Percentiles rank a stretch among this genome's conserved stretches.
Conservation (phyloP, 2,888 invertebrate species). For the Andrena bicolor region DNA sequence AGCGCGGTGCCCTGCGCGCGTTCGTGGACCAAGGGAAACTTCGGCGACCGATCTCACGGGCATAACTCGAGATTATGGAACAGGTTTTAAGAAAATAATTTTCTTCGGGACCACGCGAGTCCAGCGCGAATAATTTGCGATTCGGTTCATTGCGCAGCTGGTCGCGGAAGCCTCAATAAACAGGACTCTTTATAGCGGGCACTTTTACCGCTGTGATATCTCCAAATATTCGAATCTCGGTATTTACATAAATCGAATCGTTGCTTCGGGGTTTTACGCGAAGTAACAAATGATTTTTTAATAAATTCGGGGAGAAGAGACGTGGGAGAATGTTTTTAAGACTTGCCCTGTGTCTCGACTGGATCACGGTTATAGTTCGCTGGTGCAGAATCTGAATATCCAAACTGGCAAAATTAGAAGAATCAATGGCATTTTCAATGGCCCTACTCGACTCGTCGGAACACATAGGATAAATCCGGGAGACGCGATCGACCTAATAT, state of each 20-base stretch:
- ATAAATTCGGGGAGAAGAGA: neutral
- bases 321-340: too few species aligned
- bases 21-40: neutral
- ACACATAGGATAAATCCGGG: too few species aligned
- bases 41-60: neutral
- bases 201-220: neutral
- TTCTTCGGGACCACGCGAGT: neutral
- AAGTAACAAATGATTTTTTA: neutral
- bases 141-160: conserved; percentile 14
- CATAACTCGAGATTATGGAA: conserved; percentile 17
- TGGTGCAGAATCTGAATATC: neutral
- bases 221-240: neutral
- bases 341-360: neutral
- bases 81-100: conserved; percentile 19
- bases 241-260: neutral
- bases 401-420: neutral
- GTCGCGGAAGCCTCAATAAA: neutral
- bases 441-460: too few species aligned
- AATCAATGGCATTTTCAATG: too few species aligned
- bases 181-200: neutral
- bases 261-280: neutral
- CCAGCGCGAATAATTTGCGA: neutral
- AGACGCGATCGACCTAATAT: too few species aligned
- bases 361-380: neutral
- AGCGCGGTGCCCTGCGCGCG: conserved; percentile 40